phyloP scores from a whole-genome alignment of 2,113 vertebrate species.

The Corvus hawaiiensis region DNA sequence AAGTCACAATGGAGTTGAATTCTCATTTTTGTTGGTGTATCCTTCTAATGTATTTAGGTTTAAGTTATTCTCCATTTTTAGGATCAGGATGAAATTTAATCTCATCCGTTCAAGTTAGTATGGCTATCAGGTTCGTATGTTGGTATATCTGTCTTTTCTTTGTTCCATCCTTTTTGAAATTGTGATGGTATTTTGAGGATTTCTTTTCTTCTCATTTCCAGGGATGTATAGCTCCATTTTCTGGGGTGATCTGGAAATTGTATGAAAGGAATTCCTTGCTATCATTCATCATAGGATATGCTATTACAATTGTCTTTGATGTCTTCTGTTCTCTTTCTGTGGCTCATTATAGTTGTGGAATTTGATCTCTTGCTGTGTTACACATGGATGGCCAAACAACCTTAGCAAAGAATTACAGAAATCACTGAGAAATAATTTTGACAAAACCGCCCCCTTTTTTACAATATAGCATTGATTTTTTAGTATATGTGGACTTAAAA shows the following conservation, averaged over 20 bases:
- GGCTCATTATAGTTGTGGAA: not conserved
- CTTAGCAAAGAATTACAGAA: not conserved
- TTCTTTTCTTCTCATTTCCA: not conserved
- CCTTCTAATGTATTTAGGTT: not conserved
- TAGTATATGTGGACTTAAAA: not conserved
- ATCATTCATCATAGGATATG: not conserved
- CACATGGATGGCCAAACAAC: not conserved
- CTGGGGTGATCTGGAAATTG: not conserved
- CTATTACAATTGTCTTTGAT: not conserved
- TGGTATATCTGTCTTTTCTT: not conserved
- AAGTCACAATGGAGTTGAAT: not conserved
- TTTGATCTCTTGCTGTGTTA: not conserved
- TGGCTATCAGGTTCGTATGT: not conserved
- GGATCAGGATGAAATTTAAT: not conserved
- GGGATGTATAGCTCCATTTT: not conserved
- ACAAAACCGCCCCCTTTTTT: not conserved
- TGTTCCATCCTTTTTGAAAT: not conserved
- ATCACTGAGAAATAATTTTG: not conserved
- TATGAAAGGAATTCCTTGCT: not conserved
- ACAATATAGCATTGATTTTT: not conserved
- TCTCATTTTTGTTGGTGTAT: not conserved
- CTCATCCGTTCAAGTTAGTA: not conserved
- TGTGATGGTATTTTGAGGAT: not conserved
- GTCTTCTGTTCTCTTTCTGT: not conserved
- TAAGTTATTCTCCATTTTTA: not conserved